These are phyloP conservation scores for Nothoprocta perdicaria DNA, from an alignment of 2,113 vertebrate species.

Conservation along the genomic window DNA sequence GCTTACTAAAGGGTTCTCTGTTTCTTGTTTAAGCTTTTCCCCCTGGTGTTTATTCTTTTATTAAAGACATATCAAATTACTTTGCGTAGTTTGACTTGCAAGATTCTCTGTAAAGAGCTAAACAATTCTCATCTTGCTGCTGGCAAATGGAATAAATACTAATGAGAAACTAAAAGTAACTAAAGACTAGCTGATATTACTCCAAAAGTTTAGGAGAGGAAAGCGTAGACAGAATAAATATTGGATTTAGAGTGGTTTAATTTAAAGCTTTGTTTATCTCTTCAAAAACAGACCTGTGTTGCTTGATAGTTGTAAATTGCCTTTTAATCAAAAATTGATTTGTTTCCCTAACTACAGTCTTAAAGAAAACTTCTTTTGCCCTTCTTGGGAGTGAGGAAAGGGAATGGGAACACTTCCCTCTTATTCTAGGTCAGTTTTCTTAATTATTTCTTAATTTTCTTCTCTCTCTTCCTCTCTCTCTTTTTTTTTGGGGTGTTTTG, in stretches of 20 bases:
- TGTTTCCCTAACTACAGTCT: background rate
- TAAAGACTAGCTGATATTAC: background rate
- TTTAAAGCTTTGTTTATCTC: background rate
- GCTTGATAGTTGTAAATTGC: background rate
- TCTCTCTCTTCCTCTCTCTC: too few species aligned
- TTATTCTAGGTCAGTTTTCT: background rate
- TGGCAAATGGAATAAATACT: background rate
- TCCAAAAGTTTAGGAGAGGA: background rate
- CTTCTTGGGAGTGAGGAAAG: background rate
- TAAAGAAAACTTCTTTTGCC: background rate
- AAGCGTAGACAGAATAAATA: background rate
- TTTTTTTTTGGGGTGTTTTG: background rate
- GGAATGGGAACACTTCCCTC: background rate
- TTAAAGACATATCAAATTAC: background rate
- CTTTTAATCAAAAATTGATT: background rate
- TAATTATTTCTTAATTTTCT: background rate
- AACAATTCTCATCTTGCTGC: background rate
- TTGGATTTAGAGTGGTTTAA: background rate
- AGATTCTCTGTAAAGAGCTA: background rate
- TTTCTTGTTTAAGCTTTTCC: background rate
- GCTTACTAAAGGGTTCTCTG: background rate
- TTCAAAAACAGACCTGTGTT: background rate
- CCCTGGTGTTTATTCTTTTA: background rate
- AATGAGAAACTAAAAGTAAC: background rate
- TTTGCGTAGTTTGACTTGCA: background rate